phyloP scores from a whole-genome alignment of 2,797 vertebrate genomes.

The Heteromormyrus szaboi region DNA sequence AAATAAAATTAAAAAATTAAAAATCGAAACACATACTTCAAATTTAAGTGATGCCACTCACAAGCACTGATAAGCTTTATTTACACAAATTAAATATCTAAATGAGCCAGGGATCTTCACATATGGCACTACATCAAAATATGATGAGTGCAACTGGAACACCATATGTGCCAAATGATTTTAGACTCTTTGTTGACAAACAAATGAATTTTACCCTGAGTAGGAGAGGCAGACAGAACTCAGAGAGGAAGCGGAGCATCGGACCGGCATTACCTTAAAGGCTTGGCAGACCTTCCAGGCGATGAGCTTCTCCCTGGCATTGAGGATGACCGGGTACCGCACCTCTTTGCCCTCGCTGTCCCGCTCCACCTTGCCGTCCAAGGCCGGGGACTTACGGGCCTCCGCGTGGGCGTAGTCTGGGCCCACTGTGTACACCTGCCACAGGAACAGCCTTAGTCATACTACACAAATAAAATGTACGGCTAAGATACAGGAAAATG shows the following conservation, averaged over 20 bases:
- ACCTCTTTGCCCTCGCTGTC: constrained; percentile 87
- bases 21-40: background rate
- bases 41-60: background rate
- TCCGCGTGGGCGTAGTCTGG: constrained; percentile 84
- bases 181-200: background rate
- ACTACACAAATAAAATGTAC: background rate
- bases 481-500: background rate
- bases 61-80: background rate
- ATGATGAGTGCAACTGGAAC: background rate
- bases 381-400: constrained; percentile 79
- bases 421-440: constrained; percentile 80
- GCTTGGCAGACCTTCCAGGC: constrained; percentile 87
- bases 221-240: background rate
- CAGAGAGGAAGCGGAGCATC: background rate
- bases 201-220: background rate
- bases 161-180: background rate
- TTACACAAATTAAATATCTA: background rate
- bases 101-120: background rate
- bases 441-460: background rate
- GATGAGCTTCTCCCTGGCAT: constrained; percentile 80
- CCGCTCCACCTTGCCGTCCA: constrained; percentile 80
- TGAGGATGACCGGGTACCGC: constrained; percentile 80
- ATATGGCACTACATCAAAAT: background rate
- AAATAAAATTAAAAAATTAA: background rate
- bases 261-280: constrained; percentile 67